These are phyloP conservation scores for Sepioteuthis lessoniana DNA, from an alignment of 2,888 invertebrate genomes.

Conservation along the genomic window DNA sequence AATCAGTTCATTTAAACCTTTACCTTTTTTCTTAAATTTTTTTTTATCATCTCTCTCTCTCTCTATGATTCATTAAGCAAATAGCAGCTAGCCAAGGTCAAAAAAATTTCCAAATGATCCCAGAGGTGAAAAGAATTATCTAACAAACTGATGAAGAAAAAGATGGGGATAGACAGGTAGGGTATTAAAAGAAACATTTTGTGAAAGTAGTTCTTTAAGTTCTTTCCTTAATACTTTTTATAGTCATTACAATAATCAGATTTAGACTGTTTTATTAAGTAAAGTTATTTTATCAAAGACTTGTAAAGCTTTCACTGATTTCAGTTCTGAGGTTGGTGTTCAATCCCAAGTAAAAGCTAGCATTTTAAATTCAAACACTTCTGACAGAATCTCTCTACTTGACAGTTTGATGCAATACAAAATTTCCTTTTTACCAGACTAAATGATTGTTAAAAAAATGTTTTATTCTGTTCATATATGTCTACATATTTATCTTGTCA, in stretches of 20 bases:
- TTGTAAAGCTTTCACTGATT: neutral
- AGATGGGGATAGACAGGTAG: neutral
- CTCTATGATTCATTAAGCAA: neutral
- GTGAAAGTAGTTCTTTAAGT: neutral
- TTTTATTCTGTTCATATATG: too few species aligned
- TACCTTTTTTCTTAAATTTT: neutral
- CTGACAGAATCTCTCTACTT: too few species aligned
- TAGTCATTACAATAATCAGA: neutral
- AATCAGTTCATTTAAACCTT: neutral
- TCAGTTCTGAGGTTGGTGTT: neutral
- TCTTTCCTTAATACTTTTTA: neutral
- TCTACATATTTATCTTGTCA: too few species aligned
- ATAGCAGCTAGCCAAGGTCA: neutral
- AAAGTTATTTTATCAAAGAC: neutral
- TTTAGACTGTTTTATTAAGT: neutral
- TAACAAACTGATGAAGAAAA: neutral
- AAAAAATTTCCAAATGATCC: neutral
- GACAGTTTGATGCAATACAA: too few species aligned
- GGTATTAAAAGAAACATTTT: neutral
- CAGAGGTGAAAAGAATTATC: conserved; percentile 23
- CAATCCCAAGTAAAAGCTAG: neutral
- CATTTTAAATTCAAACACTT: neutral
- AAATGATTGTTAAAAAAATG: too few species aligned
- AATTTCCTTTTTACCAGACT: too few species aligned
- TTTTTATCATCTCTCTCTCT: neutral